These are phyloP conservation scores for Lutjanus campechanus DNA, from an alignment of 2,797 vertebrate species.

Conservation along the genomic window DNA sequence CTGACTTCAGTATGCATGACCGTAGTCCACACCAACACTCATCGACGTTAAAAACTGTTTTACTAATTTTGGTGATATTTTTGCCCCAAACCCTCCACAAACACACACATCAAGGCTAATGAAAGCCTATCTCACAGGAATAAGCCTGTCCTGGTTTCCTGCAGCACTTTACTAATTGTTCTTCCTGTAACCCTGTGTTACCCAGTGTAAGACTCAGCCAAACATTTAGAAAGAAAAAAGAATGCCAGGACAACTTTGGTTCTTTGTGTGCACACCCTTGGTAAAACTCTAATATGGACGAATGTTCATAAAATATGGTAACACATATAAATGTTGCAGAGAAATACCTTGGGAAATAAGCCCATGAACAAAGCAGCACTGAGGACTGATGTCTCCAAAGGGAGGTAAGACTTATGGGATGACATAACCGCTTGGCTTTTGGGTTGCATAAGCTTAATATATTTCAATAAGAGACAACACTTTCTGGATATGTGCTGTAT, in stretches of 20 bases:
- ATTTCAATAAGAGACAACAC: constrained; percentile 14
- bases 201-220: neutral
- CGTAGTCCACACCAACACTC: neutral
- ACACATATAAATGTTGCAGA: neutral
- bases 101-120: constrained; percentile 40
- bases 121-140: constrained; percentile 52
- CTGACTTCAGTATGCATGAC: neutral
- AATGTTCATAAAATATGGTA: neutral
- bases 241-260: constrained; percentile 5
- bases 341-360: constrained; percentile 3
- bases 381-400: neutral
- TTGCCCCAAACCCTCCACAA: constrained; percentile 16
- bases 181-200: constrained; percentile 33
- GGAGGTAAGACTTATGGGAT: constrained; percentile 2
- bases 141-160: constrained; percentile 60
- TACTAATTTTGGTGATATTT: neutral
- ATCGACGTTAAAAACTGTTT: neutral
- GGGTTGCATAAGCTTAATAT: constrained; percentile 22
- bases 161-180: constrained; percentile 42
- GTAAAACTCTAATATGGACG: neutral
- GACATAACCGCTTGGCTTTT: neutral
- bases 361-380: neutral
- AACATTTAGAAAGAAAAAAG: constrained; percentile 10
- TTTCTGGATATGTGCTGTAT: neutral
- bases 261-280: constrained; percentile 1